Evolutionary conservation across 2,797 vertebrate genomes (phyloP).

Genomic region (Artibeus lituratus): DNA sequence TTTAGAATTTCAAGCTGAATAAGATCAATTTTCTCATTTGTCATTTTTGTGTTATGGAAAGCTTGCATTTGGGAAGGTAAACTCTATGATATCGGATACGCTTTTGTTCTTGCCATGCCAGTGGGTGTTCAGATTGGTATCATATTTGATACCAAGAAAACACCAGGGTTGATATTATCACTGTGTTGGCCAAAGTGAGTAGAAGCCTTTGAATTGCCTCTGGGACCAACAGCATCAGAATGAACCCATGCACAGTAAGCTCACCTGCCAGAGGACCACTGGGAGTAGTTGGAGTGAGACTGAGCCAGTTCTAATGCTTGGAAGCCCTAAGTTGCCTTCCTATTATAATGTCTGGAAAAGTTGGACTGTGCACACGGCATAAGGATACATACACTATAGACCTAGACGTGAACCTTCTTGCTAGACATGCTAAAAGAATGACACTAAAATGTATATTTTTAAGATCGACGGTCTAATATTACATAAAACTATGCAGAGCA

Average conservation of each 20-base stretch:
- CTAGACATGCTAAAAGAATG: neutral
- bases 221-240: neutral
- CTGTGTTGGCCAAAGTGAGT: neutral
- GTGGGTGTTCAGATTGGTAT: conserved; percentile 43
- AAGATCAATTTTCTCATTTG: neutral
- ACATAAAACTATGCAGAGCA: neutral
- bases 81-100: neutral
- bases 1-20: conserved; percentile 31
- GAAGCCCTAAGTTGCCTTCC: neutral
- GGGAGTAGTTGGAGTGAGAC: neutral
- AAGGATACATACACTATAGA: neutral
- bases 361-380: neutral
- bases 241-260: neutral
- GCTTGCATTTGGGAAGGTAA: neutral
- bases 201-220: conserved; percentile 28
- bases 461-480: neutral
- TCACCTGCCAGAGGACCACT: neutral
- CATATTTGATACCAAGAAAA: conserved; percentile 33
- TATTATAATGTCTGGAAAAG: neutral
- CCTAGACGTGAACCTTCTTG: neutral
- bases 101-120: conserved; percentile 44
- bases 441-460: neutral
- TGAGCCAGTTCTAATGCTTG: neutral
- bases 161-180: conserved; percentile 1
- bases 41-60: neutral